A percentile compares a stretch with the other conserved stretches of the same genome.
These are phyloP conservation scores for Nesogale talazaci DNA, from an alignment of 2,113 vertebrate genomes.

Conservation along the genomic window DNA sequence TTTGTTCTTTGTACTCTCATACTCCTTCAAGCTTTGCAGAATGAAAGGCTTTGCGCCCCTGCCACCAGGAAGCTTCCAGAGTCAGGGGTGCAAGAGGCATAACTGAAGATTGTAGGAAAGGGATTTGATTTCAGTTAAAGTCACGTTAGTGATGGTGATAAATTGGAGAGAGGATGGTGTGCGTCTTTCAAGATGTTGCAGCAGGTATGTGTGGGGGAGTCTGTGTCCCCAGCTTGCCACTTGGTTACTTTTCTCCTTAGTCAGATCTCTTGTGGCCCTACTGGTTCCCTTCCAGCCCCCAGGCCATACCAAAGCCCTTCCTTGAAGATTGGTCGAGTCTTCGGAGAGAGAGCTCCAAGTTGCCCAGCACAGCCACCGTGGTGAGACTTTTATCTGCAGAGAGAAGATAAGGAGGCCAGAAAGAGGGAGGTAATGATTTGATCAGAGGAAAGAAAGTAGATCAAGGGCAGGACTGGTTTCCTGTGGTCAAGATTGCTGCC, in stretches of 20 bases:
- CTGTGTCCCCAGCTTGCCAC: not conserved
- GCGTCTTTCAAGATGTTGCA: not conserved
- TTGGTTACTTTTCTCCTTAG: not conserved
- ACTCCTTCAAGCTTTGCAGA: not conserved
- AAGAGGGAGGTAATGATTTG: not conserved
- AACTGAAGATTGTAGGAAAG: not conserved
- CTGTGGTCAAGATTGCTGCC: not conserved
- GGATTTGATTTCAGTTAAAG: not conserved
- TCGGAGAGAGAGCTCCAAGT: not conserved
- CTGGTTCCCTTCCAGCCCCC: not conserved
- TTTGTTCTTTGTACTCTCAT: not conserved
- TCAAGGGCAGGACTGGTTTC: not conserved
- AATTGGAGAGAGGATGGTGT: not conserved
- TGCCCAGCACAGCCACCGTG: not conserved
- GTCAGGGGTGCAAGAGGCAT: too few species aligned
- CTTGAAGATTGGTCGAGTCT: not conserved
- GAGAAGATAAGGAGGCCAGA: not conserved
- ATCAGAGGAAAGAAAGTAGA: not conserved
- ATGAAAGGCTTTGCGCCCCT: not conserved
- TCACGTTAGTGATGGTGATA: not conserved
- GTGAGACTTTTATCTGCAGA: not conserved
- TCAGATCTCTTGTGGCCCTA: not conserved
- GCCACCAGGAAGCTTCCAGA: not conserved
- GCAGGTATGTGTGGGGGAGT: accelerated
- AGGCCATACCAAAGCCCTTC: not conserved